Percentiles rank a stretch among this genome's conserved stretches.
phyloP scores from a whole-genome alignment of 2,888 invertebrate species.

The Dascillus cervinus region DNA sequence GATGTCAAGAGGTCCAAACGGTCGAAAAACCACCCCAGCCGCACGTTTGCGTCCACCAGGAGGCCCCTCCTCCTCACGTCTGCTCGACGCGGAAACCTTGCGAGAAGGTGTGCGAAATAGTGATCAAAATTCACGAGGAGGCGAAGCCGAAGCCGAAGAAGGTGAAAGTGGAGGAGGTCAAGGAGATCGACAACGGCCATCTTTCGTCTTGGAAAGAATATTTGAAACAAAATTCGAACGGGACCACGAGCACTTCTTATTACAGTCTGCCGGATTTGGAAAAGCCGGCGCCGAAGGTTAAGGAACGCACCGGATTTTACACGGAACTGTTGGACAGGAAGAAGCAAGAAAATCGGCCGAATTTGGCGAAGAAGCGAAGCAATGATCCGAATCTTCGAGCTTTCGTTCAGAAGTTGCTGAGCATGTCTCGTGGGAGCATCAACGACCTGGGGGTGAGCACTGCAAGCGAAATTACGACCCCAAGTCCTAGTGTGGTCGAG shows the following conservation, averaged over 20 bases:
- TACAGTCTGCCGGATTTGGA: slow-evolving; percentile 34
- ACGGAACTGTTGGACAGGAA: slow-evolving; percentile 25
- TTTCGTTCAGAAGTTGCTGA: slow-evolving; percentile 45
- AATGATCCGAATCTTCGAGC: slow-evolving; percentile 38
- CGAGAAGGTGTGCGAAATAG: slow-evolving; percentile 32
- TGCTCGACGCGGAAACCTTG: background rate
- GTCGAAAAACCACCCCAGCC: too few species aligned
- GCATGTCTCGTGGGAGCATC: slow-evolving; percentile 46
- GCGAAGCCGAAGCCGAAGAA: slow-evolving; percentile 20
- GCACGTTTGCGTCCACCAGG: too few species aligned
- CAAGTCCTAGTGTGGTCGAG: slow-evolving; percentile 43
- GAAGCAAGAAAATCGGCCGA: slow-evolving; percentile 23
- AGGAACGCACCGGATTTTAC: slow-evolving; percentile 1
- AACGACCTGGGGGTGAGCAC: slow-evolving; percentile 43
- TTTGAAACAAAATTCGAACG: slow-evolving; percentile 30
- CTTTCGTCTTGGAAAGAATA: slow-evolving; percentile 30
- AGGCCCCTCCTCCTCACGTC: background rate
- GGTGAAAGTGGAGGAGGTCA: background rate
- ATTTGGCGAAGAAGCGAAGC: background rate
- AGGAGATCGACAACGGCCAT: background rate
- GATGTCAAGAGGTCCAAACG: background rate
- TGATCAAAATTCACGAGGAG: slow-evolving; percentile 34
- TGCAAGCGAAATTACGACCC: slow-evolving; percentile 44
- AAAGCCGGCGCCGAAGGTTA: background rate
- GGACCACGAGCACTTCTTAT: slow-evolving; percentile 36